These are phyloP conservation scores for Drosophila yooni DNA, from an alignment of 2,888 invertebrate species.

Conservation along the genomic window DNA sequence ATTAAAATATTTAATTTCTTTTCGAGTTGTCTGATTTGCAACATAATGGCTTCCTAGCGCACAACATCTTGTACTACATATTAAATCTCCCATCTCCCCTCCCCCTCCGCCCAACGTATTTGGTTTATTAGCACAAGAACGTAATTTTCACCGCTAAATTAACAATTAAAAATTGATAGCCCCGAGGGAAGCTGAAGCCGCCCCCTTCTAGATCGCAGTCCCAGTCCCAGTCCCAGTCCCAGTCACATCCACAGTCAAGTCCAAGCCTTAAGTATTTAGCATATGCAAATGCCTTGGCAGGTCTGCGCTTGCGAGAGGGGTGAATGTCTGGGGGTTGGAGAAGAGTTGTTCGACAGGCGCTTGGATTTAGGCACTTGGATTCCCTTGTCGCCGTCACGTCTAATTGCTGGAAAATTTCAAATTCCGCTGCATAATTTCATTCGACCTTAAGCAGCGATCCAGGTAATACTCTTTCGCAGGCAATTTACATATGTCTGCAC, in stretches of 20 bases:
- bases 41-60: constrained; percentile 26
- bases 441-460: constrained; percentile 24
- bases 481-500: neutral
- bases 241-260: constrained; percentile 7
- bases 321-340: neutral
- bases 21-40: constrained; percentile 74
- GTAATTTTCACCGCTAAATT: constrained; percentile 78
- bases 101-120: neutral
- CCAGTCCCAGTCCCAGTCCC: constrained; percentile 9
- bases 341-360: neutral
- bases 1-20: constrained; percentile 81
- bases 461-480: neutral
- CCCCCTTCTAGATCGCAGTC: neutral
- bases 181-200: constrained; percentile 43
- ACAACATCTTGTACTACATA: constrained; percentile 40
- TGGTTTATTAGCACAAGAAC: constrained; percentile 66
- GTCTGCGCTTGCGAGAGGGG: neutral
- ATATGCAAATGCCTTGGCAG: constrained; percentile 52
- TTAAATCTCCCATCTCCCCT: neutral
- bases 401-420: constrained; percentile 69
- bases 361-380: constrained; percentile 24
- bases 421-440: constrained; percentile 62
- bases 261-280: constrained; percentile 27
- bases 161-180: constrained; percentile 82
- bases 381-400: constrained; percentile 51